Conservation (phyloP, 2,113 vertebrate genomes). For the Leiothrix lutea region DNA sequence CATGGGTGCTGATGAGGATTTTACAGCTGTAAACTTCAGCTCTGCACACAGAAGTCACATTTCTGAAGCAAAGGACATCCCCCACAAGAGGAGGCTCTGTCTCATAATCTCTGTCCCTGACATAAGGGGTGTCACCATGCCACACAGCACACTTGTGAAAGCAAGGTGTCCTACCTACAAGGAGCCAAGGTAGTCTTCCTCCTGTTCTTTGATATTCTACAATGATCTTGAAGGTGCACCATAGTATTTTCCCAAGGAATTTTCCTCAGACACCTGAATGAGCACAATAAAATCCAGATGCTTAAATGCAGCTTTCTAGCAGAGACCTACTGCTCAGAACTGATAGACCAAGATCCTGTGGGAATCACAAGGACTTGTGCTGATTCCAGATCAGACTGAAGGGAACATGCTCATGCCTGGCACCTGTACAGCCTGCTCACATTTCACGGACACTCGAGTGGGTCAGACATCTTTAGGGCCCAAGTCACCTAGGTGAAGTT, state of each 20-base stretch:
- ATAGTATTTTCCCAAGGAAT: neutral
- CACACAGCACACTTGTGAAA: neutral
- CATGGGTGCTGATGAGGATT: neutral
- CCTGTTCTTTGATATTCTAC: neutral
- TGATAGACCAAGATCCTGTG: neutral
- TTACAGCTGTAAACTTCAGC: neutral
- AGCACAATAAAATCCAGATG: neutral
- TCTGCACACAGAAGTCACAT: neutral
- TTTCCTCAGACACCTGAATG: neutral
- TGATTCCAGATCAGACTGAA: neutral
- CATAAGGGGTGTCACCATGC: neutral
- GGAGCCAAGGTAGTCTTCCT: neutral
- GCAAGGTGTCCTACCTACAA: fast-evolving
- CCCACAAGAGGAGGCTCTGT: neutral
- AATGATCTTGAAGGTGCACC: neutral
- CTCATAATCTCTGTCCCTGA: neutral
- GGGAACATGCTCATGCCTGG: neutral
- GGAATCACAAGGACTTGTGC: neutral
- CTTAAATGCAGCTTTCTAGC: neutral
- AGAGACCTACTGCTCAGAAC: neutral
- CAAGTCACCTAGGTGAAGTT: neutral
- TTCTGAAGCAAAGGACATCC: neutral
- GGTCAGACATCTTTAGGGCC: neutral
- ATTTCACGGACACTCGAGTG: neutral
- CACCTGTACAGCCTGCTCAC: neutral